Percentiles rank a stretch among this genome's conserved stretches.
These are phyloP conservation scores for Peromyscus leucopus DNA, from an alignment of 2,113 vertebrate genomes.

Conservation along the genomic window DNA sequence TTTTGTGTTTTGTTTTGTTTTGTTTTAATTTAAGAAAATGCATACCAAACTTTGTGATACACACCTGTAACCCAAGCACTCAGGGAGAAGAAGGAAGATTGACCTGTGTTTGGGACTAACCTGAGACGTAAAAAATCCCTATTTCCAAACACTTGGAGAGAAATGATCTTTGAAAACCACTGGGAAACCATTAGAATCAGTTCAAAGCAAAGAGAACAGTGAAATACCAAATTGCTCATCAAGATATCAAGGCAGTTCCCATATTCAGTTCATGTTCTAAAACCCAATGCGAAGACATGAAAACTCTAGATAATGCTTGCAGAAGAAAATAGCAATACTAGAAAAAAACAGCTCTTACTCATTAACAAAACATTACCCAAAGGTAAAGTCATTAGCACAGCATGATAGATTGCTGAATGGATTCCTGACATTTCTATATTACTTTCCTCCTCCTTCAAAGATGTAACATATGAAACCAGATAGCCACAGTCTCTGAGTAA, in stretches of 20 bases:
- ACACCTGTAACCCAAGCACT: not conserved
- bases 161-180: not conserved
- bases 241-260: not conserved
- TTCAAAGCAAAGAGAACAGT: not conserved
- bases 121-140: not conserved
- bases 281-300: not conserved
- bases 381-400: not conserved
- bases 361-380: not conserved
- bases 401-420: not conserved
- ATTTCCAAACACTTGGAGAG: not conserved
- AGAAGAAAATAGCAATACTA: constrained; percentile 11
- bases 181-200: not conserved
- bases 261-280: not conserved
- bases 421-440: not conserved
- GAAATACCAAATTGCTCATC: not conserved
- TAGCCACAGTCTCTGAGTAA: not conserved
- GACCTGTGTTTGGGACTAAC: not conserved
- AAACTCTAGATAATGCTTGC: not conserved
- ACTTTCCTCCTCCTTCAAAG: not conserved
- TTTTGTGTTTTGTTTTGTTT: too few species aligned
- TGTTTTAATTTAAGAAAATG: not conserved
- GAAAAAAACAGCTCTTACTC: not conserved
- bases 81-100: fast-evolving
- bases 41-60: not conserved
- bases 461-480: not conserved